Evolutionary conservation across 2,888 invertebrate species (phyloP), one percentile per base, ranked within the genome.

Genomic region (Tinea trinotella): DNA sequence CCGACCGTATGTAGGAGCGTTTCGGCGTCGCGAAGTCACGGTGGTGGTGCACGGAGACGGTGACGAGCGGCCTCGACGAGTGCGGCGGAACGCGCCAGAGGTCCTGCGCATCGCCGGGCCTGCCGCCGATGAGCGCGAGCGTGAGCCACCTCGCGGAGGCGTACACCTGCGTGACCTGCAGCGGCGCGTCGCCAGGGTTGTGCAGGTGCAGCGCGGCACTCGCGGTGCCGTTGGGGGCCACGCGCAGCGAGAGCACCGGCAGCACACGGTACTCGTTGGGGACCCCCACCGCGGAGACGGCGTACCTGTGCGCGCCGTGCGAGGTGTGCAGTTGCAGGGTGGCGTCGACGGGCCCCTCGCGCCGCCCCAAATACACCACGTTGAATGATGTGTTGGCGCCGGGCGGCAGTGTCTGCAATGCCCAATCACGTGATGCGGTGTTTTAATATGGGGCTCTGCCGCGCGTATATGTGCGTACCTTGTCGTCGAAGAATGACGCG

Each of bases 401-500:
- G 57, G 97, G 96, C 66, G 94, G 92, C 73, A 98, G 91, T 73
- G 92, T 90, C 96, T 96, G 83, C 56, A 53, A 49, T 1, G 30
- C n/a, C n/a, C n/a, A n/a, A n/a, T n/a, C n/a, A n/a, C n/a, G n/a
- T n/a, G n/a, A n/a, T n/a, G n/a, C n/a, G n/a, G n/a, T n/a, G n/a
- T n/a, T n/a, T n/a, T n/a, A n/a, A n/a, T n/a, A n/a, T n/a, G n/a
- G n/a, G n/a, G n/a, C n/a, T n/a, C n/a, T n/a, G n/a, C n/a, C n/a
- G n/a, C n/a, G n/a, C n/a, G n/a, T n/a, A n/a, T n/a, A n/a, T n/a
- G n/a, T n/a, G n/a, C 6, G 15, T 75, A 97, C 97, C 91, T 97
- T 97, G 68, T 96, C 92, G 70, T 96, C 93, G 80, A 98, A 98
- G 89, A 98, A 98, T 61, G 98, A 97, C 68, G 97, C 97, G 81